These are phyloP conservation scores for Hipparchia semele DNA, from an alignment of 2,888 invertebrate species.

Conservation along the genomic window DNA sequence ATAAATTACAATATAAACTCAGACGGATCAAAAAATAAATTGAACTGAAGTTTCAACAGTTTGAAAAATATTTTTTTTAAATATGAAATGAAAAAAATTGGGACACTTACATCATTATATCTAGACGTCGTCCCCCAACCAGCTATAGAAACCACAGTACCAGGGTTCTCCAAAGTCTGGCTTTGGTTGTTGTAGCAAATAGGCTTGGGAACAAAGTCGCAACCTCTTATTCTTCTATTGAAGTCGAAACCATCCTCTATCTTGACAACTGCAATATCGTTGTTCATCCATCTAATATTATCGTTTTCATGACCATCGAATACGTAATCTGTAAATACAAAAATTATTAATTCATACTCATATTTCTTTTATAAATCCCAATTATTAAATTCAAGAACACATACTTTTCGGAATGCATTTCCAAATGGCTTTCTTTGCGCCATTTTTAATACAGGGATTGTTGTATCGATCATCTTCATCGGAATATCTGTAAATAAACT, in stretches of 20 bases:
- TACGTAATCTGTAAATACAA: constrained; percentile 63
- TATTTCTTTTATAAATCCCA: not conserved
- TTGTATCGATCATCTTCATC: constrained; percentile 67
- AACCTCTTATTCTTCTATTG: constrained; percentile 61
- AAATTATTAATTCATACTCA: too few species aligned
- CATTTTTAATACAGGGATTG: constrained; percentile 70
- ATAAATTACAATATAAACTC: too few species aligned
- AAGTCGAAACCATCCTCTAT: constrained; percentile 72
- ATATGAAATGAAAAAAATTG: too few species aligned
- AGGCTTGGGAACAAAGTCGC: constrained; percentile 69
- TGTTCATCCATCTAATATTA: constrained; percentile 76
- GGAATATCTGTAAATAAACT: constrained; percentile 52
- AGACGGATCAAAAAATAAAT: too few species aligned
- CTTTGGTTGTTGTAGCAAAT: constrained; percentile 71
- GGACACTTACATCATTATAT: constrained; percentile 64
- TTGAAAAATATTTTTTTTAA: too few species aligned
- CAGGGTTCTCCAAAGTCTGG: constrained; percentile 65
- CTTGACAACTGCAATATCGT: constrained; percentile 72
- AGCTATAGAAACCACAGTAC: constrained; percentile 58
- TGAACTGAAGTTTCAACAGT: too few species aligned
- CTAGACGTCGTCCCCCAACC: constrained; percentile 70
- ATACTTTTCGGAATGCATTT: constrained; percentile 75
- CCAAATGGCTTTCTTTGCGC: constrained; percentile 74
- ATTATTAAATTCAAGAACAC: constrained; percentile 32
- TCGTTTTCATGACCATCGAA: constrained; percentile 74